These are phyloP conservation scores for Beris chalybata DNA, from an alignment of 2,888 invertebrate genomes.

Conservation along the genomic window DNA sequence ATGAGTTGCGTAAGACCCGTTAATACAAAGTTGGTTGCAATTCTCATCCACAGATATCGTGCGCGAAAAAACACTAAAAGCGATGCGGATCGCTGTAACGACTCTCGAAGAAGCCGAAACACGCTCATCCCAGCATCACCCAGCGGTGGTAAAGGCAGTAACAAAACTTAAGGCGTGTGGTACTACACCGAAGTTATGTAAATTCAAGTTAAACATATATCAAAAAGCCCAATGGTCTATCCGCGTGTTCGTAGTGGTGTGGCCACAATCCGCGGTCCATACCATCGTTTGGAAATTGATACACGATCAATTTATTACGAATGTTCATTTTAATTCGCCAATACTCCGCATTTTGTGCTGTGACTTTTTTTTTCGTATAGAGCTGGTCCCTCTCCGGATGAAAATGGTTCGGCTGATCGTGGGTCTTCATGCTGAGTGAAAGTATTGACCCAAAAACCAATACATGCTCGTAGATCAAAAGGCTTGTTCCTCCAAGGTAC, in stretches of 20 bases:
- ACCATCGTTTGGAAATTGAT: constrained; percentile 35
- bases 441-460: constrained; percentile 40
- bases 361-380: not conserved
- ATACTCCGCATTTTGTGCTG: constrained; percentile 14
- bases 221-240: constrained; percentile 18
- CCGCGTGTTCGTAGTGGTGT: not conserved
- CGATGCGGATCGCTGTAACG: too few relatives aligned
- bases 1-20: constrained; percentile 20
- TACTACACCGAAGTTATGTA: constrained; percentile 25
- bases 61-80: not conserved
- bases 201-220: constrained; percentile 10
- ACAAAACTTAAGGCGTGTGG: constrained; percentile 25
- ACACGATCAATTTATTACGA: constrained; percentile 32
- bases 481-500: constrained; percentile 18
- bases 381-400: constrained; percentile 16
- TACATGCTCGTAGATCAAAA: constrained; percentile 26
- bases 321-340: constrained; percentile 29
- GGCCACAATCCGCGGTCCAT: constrained; percentile 2
- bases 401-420: constrained; percentile 26
- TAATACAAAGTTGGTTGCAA: not conserved
- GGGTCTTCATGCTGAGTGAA: constrained; percentile 37
- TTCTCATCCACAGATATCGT: not conserved
- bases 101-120: too few relatives aligned
- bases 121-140: constrained; percentile 15
- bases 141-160: too few relatives aligned